Base-by-base conservation (phyloP, 2,888 invertebrate genomes). In the Tenthredo mesomela region DNA sequence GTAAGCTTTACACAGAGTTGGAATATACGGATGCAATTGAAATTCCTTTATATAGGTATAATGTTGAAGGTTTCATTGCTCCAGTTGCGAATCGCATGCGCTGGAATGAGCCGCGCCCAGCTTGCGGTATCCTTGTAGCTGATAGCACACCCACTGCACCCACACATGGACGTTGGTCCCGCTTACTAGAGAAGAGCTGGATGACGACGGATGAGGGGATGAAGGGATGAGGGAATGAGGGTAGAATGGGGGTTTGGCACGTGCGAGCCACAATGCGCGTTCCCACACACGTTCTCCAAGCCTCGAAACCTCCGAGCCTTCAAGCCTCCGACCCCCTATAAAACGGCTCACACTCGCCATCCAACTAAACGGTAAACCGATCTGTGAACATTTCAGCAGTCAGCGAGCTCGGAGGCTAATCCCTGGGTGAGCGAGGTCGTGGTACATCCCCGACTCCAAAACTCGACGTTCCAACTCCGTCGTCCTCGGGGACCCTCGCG, bases 231-330 rank as follows among this genome's bases (percentile, higher is more conserved):
- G 47, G 73, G 83, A 65, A 73, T 37, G 58, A n/a, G 54, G 84
- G 73, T n/a, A 84, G 84, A 94, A 94, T 94, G 84, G 86, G 93
- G 94, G 86, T 94, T 94, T 94, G 94, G 94, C 92, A 92, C 92
- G 94, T 95, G 95, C 94, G 95, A 93, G 92, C 93, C 94, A 94
- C 93, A 95, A 95, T 94, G 94, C 93, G 90, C 92, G 91, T 93
- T 95, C 95, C 94, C 95, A 95, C 92, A 92, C 89, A 88, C 87
- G 86, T 87, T 85, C 88, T 86, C 85, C 87, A 86, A 86, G 87
- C 88, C 84, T 88, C 70, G 86, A 85, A 86, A 78, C 61, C 78
- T 85, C 85, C 84, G 80, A 61, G 80, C 85, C 85, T 85, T 70
- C 73, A 85, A 78, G 83, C 83, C 83, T 85, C 82, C 83, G 50